Conservation (phyloP, 1,140 invertebrate genomes). For the Condylostylus longicornis region DNA sequence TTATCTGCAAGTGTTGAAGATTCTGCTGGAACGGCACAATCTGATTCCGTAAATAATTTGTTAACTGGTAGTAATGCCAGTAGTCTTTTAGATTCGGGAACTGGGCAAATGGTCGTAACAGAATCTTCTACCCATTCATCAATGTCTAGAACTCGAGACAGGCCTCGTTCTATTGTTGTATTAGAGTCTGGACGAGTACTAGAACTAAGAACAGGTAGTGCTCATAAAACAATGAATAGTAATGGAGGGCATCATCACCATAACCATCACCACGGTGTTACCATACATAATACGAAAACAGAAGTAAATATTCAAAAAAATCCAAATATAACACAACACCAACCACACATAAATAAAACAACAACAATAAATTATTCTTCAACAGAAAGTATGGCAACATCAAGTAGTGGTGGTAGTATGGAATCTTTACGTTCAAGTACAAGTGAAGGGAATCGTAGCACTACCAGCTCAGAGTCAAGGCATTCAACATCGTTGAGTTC, state of each 20-base stretch:
- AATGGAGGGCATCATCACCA: too few relatives aligned
- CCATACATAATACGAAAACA: constrained; percentile 6
- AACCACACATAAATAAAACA: constrained; percentile 36
- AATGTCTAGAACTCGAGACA: constrained; percentile 10
- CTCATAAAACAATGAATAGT: too few relatives aligned
- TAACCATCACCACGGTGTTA: constrained; percentile 4
- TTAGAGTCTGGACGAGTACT: constrained; percentile 29
- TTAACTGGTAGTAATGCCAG: constrained; percentile 50
- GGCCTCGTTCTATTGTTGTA: constrained; percentile 26
- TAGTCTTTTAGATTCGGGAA: constrained; percentile 36
- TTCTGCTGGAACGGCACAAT: constrained; percentile 12
- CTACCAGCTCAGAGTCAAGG: constrained; percentile 61
- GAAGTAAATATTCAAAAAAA: constrained; percentile 4
- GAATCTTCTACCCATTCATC: not conserved
- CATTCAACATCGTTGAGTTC: constrained; percentile 65
- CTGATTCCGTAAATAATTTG: too few relatives aligned
- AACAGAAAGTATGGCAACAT: constrained; percentile 71
- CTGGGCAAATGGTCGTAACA: constrained; percentile 2
- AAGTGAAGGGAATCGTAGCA: constrained; percentile 65
- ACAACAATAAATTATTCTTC: constrained; percentile 58
- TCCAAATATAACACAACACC: constrained; percentile 31
- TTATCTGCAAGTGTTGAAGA: constrained; percentile 32
- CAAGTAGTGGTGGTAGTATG: constrained; percentile 69
- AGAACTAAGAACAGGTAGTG: constrained; percentile 32
- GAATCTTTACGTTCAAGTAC: constrained; percentile 67